A percentile compares a stretch with the other conserved stretches of the same genome.
Conservation (phyloP, 2,888 invertebrate genomes). For the Stenodema calcarata region DNA sequence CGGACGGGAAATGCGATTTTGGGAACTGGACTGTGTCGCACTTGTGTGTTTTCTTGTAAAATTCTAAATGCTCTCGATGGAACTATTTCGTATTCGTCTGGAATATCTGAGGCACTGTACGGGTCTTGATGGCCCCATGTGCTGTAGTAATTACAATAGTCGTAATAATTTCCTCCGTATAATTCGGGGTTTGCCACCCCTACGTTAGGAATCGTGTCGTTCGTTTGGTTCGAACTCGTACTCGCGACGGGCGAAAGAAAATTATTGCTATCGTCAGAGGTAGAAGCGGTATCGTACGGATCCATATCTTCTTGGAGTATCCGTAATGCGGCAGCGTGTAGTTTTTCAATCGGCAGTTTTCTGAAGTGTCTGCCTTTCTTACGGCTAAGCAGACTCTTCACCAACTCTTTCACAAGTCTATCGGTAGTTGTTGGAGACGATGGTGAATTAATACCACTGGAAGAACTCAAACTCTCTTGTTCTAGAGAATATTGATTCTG, state of each 20-base stretch:
- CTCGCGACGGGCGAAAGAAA: constrained; percentile 48
- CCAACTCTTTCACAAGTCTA: constrained; percentile 67
- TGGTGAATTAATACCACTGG: constrained; percentile 66
- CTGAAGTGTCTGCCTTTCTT: constrained; percentile 66
- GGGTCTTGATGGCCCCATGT: constrained; percentile 62
- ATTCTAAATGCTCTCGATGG: constrained; percentile 68
- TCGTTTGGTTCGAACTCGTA: not conserved
- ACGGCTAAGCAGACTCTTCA: constrained; percentile 67
- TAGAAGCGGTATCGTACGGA: constrained; percentile 62
- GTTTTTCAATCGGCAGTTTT: constrained; percentile 67
- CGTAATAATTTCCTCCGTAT: constrained; percentile 63
- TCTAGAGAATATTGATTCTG: constrained; percentile 62
- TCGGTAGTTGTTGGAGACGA: constrained; percentile 64
- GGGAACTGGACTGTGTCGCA: constrained; percentile 59
- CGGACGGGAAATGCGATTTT: constrained; percentile 66
- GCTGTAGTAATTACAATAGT: constrained; percentile 67
- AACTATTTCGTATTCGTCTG: constrained; percentile 63
- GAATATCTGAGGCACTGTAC: constrained; percentile 56
- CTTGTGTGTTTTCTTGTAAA: constrained; percentile 64
- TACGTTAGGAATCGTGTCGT: constrained; percentile 32
- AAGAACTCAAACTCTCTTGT: constrained; percentile 65
- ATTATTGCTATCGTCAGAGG: constrained; percentile 60
- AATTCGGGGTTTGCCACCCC: constrained; percentile 61
- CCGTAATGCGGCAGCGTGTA: constrained; percentile 67
- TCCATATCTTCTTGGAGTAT: constrained; percentile 68